Percentiles rank a stretch among this genome's conserved stretches.
phyloP scores from a whole-genome alignment of 2,888 invertebrate genomes.

The Oligia fasciuncula region DNA sequence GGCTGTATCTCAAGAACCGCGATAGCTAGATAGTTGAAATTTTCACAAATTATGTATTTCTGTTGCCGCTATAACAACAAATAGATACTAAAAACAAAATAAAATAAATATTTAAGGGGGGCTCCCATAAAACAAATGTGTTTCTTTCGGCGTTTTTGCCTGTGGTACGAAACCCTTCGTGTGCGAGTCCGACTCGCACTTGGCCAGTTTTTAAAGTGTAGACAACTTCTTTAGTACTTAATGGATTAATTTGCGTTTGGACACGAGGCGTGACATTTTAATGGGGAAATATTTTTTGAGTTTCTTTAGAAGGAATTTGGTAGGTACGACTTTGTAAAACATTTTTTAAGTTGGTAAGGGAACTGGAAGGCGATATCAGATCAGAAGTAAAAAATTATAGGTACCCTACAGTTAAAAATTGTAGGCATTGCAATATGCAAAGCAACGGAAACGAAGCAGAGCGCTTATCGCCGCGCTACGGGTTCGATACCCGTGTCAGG shows the following conservation, averaged over 20 bases:
- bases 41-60: too few relatives aligned
- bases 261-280: constrained; percentile 29
- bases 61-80: too few relatives aligned
- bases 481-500: constrained; percentile 1
- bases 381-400: background rate
- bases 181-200: too few relatives aligned
- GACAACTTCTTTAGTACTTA: constrained; percentile 27
- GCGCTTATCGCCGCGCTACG: too few relatives aligned
- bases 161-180: too few relatives aligned
- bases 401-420: background rate
- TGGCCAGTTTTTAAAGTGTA: constrained; percentile 35
- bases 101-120: too few relatives aligned
- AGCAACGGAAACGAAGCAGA: background rate
- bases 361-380: background rate
- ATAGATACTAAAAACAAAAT: too few relatives aligned
- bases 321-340: background rate
- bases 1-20: too few relatives aligned
- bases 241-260: constrained; percentile 39
- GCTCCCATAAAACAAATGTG: too few relatives aligned
- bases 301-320: background rate
- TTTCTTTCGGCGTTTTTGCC: too few relatives aligned
- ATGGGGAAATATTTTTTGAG: constrained; percentile 7
- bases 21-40: too few relatives aligned
- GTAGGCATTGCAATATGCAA: background rate
- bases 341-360: background rate